phyloP scores from a whole-genome alignment of 1,140 invertebrate genomes.

The Temnothorax longispinosus region DNA sequence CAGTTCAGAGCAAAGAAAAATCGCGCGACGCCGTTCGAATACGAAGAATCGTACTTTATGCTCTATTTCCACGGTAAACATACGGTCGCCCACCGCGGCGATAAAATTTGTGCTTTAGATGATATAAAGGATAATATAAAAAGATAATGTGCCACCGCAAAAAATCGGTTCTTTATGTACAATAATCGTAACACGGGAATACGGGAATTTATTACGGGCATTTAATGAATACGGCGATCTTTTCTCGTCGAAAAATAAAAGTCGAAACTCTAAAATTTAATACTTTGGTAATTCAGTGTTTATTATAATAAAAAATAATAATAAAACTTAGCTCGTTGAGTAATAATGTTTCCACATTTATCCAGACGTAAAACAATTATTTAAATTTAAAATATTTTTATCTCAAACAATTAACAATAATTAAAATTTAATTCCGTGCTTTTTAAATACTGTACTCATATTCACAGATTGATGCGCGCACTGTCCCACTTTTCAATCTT shows the following conservation, averaged over 20 bases:
- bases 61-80: constrained; percentile 45
- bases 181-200: neutral
- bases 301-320: too few relatives aligned
- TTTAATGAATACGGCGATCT: neutral
- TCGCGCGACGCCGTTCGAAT: constrained; percentile 43
- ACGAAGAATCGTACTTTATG: constrained; percentile 40
- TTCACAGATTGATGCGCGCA: neutral
- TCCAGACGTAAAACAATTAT: neutral
- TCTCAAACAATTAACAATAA: neutral
- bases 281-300: neutral
- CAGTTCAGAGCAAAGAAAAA: constrained; percentile 43
- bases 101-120: constrained; percentile 29
- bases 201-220: too few relatives aligned
- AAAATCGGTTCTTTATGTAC: neutral
- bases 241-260: neutral
- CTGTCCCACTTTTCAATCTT: neutral
- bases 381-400: neutral
- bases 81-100: neutral
- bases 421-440: neutral
- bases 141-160: neutral
- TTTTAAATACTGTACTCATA: neutral
- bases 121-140: neutral
- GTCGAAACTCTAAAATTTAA: neutral
- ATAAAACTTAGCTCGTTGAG: neutral
- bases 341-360: neutral